Evolutionary conservation across 1,140 invertebrate genomes (phyloP), one percentile per base, ranked within the genome.

Genomic region (Cyphomyrmex costatus): DNA sequence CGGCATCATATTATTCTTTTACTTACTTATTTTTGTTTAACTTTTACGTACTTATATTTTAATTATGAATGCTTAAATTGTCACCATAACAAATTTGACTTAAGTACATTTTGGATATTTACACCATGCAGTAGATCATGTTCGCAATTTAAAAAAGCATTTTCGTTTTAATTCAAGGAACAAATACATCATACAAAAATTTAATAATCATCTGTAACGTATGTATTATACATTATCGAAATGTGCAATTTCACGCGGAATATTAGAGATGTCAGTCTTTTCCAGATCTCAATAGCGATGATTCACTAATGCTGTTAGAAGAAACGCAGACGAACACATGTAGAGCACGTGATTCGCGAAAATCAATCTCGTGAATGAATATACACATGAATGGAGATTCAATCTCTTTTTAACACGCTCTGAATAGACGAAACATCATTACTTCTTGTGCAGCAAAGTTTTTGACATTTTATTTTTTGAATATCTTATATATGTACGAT

Each of bases 341-440:
- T 21, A 21, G 16, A 19, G 14, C 36, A 56, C 51, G 46, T 16
- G 1, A 24, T 24, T 66, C 4, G 58, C 46, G 3, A 36, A 61
- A 76, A 77, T 88, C 27, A 82, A 74, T 36, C 42, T 68, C 2
- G 19, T 87, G 51, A 88, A 88, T 88, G 42, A 83, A 83, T 42
- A 83, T 42, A 66, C 24, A 7, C 42, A 60, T 87, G 46, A 87
- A 88, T 83, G 51, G 10, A 74, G 5, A 61, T 63, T 61, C 4
- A 77, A 46, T 63, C 61, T 36, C 1, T 8, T 19, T 74, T 76
- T 27, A 27, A 36, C 14, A 60, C 2, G 16, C 8, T n/a, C 33
- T 36, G 21, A 21, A 77, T 30, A 61, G 16, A 61, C 8, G 21
- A 4, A 30, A 30, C 46, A 46, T 63, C 36, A 56, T 58, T 61